Conservation (phyloP, 2,113 vertebrate species). For the Corynorhinus townsendii region DNA sequence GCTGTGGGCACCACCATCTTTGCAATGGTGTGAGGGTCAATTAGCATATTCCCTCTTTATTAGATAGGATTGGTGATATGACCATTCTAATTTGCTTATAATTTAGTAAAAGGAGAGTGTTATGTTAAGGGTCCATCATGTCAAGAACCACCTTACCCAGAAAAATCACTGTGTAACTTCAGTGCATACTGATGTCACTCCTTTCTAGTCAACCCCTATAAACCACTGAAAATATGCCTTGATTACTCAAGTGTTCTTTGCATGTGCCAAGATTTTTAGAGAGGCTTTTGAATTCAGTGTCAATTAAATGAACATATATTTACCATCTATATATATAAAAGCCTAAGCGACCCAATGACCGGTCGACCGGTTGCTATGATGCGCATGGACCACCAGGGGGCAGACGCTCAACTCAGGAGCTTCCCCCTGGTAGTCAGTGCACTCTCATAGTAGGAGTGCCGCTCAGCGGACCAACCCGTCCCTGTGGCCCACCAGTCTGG, state of each 20-base stretch:
- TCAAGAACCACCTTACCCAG: neutral
- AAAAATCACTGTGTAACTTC: neutral
- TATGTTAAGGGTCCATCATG: neutral
- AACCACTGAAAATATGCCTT: neutral
- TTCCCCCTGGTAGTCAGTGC: no score
- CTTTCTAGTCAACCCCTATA: neutral
- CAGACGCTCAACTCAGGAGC: no score
- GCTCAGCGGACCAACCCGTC: no score
- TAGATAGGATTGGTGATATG: neutral
- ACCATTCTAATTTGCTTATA: neutral
- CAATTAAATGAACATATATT: constrained; percentile 15
- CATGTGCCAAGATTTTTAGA: neutral
- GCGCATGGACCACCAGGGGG: no score
- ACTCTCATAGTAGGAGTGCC: no score
- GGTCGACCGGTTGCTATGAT: no score
- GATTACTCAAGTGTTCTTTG: neutral
- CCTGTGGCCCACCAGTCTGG: no score
- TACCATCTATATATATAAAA: neutral
- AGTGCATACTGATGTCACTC: neutral
- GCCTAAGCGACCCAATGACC: no score
- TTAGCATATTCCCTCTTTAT: no score
- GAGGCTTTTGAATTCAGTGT: neutral
- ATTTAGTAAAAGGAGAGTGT: neutral
- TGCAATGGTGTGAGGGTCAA: no score
- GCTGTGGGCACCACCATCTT: no score